Conservation (phyloP, 2,888 invertebrate genomes). For the Mythimna ferrago region DNA sequence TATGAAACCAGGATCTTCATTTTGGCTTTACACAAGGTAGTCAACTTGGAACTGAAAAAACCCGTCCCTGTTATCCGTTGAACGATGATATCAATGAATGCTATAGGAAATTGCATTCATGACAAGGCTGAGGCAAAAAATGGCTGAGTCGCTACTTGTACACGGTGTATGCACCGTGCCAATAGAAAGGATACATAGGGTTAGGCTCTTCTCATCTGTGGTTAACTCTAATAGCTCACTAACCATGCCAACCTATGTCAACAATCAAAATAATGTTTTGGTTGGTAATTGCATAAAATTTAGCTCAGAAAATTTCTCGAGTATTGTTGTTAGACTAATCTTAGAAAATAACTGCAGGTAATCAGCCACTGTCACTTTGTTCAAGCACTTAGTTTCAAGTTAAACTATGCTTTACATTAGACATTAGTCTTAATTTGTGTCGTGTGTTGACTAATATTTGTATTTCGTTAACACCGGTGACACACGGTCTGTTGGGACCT, state of each 20-base stretch:
- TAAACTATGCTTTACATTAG: constrained; percentile 87
- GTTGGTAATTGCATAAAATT: constrained; percentile 52
- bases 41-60: too few species aligned
- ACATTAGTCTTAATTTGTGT: constrained; percentile 90
- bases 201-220: not conserved
- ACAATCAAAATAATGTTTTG: not conserved
- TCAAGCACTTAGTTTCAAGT: constrained; percentile 88
- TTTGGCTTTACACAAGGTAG: too few species aligned
- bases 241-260: not conserved
- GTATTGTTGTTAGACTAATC: constrained; percentile 60
- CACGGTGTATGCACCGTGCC: too few species aligned
- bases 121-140: too few species aligned
- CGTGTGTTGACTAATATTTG: constrained; percentile 86
- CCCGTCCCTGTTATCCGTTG: too few species aligned
- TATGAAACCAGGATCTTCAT: too few species aligned
- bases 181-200: too few species aligned
- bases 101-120: too few species aligned
- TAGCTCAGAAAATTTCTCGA: constrained; percentile 34
- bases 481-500: constrained; percentile 68
- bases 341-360: constrained; percentile 63
- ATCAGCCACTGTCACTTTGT: constrained; percentile 85
- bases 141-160: too few species aligned
- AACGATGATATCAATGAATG: too few species aligned
- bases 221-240: not conserved
- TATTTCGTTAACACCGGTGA: constrained; percentile 87